These are phyloP conservation scores for Notothenia coriiceps DNA, from an alignment of 2,113 vertebrate genomes.

Conservation along the genomic window DNA sequence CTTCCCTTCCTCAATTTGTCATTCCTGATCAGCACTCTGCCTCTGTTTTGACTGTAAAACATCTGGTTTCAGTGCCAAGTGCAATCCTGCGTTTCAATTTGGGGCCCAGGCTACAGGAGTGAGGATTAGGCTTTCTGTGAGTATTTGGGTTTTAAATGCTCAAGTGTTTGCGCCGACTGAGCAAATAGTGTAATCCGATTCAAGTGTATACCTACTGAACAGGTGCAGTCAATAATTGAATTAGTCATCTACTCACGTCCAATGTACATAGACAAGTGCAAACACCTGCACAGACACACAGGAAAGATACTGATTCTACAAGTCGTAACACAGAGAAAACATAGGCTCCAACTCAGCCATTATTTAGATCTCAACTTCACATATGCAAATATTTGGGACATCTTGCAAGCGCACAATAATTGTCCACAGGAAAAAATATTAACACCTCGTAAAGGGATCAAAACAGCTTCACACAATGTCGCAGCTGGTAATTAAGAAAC, in stretches of 20 bases:
- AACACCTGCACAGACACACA: conserved; percentile 39
- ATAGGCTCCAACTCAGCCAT: not conserved
- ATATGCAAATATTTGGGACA: too few species aligned
- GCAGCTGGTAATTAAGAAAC: not conserved
- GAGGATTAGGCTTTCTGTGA: conserved; percentile 2
- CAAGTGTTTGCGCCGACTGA: conserved; percentile 17
- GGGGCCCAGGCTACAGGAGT: not conserved
- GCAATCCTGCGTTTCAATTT: not conserved
- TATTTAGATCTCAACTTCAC: too few species aligned
- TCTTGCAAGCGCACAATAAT: too few species aligned
- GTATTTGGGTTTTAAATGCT: conserved; percentile 1
- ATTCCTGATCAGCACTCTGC: conserved; percentile 51
- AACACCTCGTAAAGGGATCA: too few species aligned
- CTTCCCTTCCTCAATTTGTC: conserved; percentile 60
- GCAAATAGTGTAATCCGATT: conserved; percentile 38
- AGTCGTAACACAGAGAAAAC: not conserved
- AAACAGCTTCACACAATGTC: too few species aligned
- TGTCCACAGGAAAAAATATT: too few species aligned
- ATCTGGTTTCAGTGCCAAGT: conserved; percentile 65
- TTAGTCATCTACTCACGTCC: conserved; percentile 21
- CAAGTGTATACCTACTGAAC: conserved; percentile 16
- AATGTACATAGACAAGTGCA: conserved; percentile 56
- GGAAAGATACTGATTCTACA: conserved; percentile 1
- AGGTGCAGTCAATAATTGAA: conserved; percentile 49
- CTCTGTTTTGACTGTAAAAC: conserved; percentile 73